Conservation (phyloP, 2,888 invertebrate genomes). For the Stenurella melanura region DNA sequence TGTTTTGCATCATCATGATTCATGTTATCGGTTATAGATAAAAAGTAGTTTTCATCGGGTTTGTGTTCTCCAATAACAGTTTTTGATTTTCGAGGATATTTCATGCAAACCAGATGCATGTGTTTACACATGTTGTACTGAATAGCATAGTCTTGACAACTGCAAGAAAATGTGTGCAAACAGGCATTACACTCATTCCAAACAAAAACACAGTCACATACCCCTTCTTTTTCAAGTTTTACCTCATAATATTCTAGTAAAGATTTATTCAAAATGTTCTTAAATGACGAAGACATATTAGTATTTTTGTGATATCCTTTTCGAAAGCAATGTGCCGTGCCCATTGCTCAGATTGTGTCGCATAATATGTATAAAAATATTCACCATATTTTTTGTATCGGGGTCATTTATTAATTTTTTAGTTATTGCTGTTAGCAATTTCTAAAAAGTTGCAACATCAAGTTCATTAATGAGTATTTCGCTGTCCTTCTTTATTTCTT, state of each 20-base stretch:
- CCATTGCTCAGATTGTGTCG: neutral
- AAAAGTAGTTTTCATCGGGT: too few species aligned
- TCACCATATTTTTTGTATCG: neutral
- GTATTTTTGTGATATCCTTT: conserved; percentile 2
- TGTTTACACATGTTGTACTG: neutral
- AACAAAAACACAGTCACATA: neutral
- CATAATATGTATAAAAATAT: neutral
- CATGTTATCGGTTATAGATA: neutral
- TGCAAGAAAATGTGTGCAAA: neutral
- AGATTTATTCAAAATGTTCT: neutral
- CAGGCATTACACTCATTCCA: neutral
- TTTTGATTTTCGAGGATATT: neutral
- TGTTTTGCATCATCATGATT: neutral
- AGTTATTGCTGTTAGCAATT: neutral
- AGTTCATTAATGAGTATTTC: conserved; percentile 6
- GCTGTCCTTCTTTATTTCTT: neutral
- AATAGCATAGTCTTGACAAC: conserved; percentile 6
- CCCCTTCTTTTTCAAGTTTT: neutral
- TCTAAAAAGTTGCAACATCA: conserved; percentile 2
- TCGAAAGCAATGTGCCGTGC: conserved; percentile 3
- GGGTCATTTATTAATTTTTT: neutral
- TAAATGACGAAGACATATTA: conserved; percentile 10
- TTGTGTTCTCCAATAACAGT: neutral
- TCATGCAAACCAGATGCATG: neutral
- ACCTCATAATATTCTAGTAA: too few species aligned